A percentile compares a stretch with the other conserved stretches of the same genome.
phyloP scores from a whole-genome alignment of 2,888 invertebrate genomes.

The Hartigia nigra region DNA sequence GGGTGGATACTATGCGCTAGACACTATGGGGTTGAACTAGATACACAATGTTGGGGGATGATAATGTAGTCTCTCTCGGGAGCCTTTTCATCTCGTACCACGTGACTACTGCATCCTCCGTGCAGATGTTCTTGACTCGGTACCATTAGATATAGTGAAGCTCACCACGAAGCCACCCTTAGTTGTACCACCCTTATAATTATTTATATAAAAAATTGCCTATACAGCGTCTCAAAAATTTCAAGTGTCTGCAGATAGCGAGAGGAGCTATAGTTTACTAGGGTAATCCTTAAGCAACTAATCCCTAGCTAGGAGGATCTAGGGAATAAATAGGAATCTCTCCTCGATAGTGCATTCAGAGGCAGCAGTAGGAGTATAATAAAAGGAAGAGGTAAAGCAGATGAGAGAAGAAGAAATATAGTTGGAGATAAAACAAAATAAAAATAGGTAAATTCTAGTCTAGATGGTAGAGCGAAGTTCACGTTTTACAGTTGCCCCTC shows the following conservation, averaged over 20 bases:
- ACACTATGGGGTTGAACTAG: slow-evolving; percentile 26
- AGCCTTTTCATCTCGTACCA: slow-evolving; percentile 44
- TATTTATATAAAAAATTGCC: background rate
- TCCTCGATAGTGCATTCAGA: background rate
- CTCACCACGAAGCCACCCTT: background rate
- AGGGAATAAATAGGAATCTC: background rate
- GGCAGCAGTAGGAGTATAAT: background rate
- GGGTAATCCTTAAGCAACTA: background rate
- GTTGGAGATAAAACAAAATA: background rate
- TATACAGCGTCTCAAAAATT: background rate
- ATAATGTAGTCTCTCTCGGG: slow-evolving; percentile 49
- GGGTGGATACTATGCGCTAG: background rate
- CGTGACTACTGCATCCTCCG: background rate
- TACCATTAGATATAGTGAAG: background rate
- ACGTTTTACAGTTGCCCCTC: background rate
- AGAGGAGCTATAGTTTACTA: background rate
- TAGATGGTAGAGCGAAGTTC: background rate
- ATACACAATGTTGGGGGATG: slow-evolving; percentile 45
- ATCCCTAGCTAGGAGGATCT: background rate
- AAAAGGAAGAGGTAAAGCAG: background rate
- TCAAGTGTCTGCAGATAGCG: background rate
- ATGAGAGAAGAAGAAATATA: background rate
- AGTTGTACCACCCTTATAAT: background rate
- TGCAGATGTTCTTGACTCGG: background rate
- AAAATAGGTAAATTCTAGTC: background rate